Percentiles rank a stretch among this genome's conserved stretches.
Conservation (phyloP, 2,888 invertebrate genomes). For the Arrhopalites spinosus region DNA sequence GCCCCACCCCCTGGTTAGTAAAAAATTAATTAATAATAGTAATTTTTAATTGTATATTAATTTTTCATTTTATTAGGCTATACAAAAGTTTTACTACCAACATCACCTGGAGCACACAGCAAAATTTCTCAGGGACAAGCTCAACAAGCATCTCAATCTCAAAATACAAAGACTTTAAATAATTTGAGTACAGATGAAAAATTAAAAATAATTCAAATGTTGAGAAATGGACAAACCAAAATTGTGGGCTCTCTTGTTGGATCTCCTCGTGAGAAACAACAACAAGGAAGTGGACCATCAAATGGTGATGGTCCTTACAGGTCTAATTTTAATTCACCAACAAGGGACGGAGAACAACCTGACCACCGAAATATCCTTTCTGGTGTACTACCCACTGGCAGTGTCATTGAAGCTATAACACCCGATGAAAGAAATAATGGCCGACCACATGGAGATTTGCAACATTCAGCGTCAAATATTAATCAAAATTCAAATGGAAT, state of each 20-base stretch:
- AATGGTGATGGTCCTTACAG: neutral
- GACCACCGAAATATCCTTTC: conserved; percentile 34
- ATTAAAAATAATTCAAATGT: conserved; percentile 47
- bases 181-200: conserved; percentile 48
- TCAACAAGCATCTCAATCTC: conserved; percentile 22
- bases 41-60: too few species aligned
- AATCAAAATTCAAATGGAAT: too few species aligned
- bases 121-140: conserved; percentile 28
- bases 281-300: neutral
- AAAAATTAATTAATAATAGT: too few species aligned
- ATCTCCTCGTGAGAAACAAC: neutral
- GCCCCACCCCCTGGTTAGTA: conserved; percentile 41
- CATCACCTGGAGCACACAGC: conserved; percentile 4
- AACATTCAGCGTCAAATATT: too few species aligned
- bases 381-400: conserved; percentile 45
- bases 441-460: too few species aligned
- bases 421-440: neutral
- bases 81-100: conserved; percentile 51
- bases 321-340: conserved; percentile 13
- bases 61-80: conserved; percentile 31
- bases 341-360: neutral
- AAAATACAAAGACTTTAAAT: conserved; percentile 42
- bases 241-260: neutral
- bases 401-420: conserved; percentile 44
- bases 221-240: conserved; percentile 39